A percentile compares a stretch with the other conserved stretches of the same genome.
These are phyloP conservation scores for Apogon hyalosoma DNA, from an alignment of 2,797 vertebrate genomes.

Conservation along the genomic window DNA sequence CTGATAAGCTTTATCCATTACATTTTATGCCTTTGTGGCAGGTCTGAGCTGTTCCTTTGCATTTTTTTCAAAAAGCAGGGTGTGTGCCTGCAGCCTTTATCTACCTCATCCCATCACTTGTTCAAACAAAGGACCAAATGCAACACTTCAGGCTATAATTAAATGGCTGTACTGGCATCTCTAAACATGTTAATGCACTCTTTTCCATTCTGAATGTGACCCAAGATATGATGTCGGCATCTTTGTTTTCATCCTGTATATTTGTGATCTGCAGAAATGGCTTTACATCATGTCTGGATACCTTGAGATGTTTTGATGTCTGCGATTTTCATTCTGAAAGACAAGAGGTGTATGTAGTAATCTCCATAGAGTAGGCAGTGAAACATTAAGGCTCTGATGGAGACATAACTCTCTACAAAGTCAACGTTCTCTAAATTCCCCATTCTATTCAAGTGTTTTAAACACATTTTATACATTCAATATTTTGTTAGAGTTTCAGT, in stretches of 20 bases:
- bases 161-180: conserved; percentile 21
- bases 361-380: conserved; percentile 77
- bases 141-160: conserved; percentile 26
- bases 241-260: conserved; percentile 27
- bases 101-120: conserved; percentile 12
- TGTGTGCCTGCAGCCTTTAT: conserved; percentile 30
- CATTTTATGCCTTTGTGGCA: background rate
- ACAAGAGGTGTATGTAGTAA: conserved; percentile 90
- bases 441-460: conserved; percentile 6
- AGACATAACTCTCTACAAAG: conserved; percentile 17
- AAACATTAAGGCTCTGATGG: conserved; percentile 60
- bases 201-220: conserved; percentile 16
- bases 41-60: no score
- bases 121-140: conserved; percentile 37
- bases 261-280: conserved; percentile 55
- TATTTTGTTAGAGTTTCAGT: background rate
- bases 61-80: conserved; percentile 12
- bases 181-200: background rate
- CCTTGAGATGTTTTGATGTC: conserved; percentile 92
- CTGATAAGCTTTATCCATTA: background rate
- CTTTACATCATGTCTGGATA: conserved; percentile 82
- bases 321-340: conserved; percentile 99
- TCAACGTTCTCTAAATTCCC: conserved; percentile 6
- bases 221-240: conserved; percentile 19
- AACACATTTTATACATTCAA: background rate